phyloP scores from a whole-genome alignment of 2,888 invertebrate species.

The Dasysyrphus albostriatus region DNA sequence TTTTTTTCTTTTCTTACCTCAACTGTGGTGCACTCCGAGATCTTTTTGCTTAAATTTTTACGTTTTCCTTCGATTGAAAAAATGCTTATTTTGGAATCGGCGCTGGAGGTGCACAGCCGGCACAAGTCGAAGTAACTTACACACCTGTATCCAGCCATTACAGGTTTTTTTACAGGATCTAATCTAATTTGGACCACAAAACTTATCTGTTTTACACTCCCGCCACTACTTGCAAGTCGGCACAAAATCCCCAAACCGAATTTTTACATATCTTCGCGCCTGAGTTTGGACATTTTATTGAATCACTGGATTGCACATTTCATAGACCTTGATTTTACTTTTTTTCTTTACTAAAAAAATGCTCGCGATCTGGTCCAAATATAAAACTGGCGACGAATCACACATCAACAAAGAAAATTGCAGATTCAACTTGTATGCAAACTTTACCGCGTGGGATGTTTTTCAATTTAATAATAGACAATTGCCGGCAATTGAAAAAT shows the following conservation, averaged over 20 bases:
- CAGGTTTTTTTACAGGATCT: constrained; percentile 10
- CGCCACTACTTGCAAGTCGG: constrained; percentile 37
- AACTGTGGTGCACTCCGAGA: constrained; percentile 87
- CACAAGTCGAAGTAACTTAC: constrained; percentile 90
- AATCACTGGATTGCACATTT: constrained; percentile 4
- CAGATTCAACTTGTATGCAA: constrained; percentile 6
- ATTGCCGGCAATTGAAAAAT: constrained; percentile 37
- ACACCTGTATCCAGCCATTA: constrained; percentile 88
- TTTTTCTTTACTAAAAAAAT: constrained; percentile 1
- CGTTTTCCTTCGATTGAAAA: constrained; percentile 88
- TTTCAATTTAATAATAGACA: constrained; percentile 15
- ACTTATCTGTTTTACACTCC: constrained; percentile 48
- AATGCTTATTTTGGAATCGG: constrained; percentile 87
- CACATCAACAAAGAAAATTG: constrained; percentile 55
- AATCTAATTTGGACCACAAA: not conserved
- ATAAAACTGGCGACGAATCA: not conserved
- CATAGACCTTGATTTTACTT: not conserved
- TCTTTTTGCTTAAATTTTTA: constrained; percentile 87
- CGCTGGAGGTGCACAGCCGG: constrained; percentile 88
- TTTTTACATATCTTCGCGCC: constrained; percentile 4
- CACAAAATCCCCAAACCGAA: not conserved
- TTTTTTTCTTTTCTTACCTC: constrained; percentile 84
- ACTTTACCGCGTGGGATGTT: constrained; percentile 33
- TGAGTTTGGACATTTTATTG: not conserved
- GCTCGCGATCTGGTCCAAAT: constrained; percentile 10